These are phyloP conservation scores for Pyrgilauda ruficollis DNA, from an alignment of 2,113 vertebrate species.

Conservation along the genomic window DNA sequence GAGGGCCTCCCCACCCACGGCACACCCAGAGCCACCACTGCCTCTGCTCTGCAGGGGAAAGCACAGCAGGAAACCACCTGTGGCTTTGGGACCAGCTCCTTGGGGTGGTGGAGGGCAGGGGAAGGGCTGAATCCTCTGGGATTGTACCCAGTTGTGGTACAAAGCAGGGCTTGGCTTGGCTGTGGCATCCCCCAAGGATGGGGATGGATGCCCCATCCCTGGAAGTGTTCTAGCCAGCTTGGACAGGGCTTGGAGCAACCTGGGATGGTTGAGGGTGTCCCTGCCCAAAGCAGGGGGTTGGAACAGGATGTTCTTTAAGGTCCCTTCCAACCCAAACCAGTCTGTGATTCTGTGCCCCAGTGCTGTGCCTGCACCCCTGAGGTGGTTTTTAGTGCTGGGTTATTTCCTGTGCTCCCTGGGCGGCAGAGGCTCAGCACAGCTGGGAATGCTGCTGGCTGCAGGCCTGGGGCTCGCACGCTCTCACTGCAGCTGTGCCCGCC, in stretches of 20 bases:
- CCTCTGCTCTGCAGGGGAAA: fast-evolving
- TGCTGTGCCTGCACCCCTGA: fast-evolving
- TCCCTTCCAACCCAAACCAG: not conserved
- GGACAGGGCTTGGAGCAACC: not conserved
- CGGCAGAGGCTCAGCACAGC: not conserved
- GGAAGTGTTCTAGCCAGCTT: not conserved
- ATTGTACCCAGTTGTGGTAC: fast-evolving
- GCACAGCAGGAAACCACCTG: fast-evolving
- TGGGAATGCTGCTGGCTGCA: not conserved
- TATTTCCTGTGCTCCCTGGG: too few relatives aligned
- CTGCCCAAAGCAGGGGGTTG: not conserved
- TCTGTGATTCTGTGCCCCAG: too few relatives aligned
- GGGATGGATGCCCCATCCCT: not conserved
- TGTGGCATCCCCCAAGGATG: not conserved
- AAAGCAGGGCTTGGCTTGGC: not conserved
- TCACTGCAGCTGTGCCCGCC: not conserved
- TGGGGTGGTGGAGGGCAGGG: not conserved
- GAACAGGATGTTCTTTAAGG: not conserved
- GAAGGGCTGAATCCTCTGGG: not conserved
- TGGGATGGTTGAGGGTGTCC: not conserved
- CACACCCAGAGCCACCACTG: not conserved
- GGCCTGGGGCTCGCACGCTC: fast-evolving
- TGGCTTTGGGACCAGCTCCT: not conserved
- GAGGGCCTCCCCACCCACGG: not conserved
- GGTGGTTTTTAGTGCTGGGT: not conserved